These are phyloP conservation scores for Hermatobates lingyangjiaoensis DNA, from an alignment of 1,140 invertebrate genomes.

Conservation along the genomic window DNA sequence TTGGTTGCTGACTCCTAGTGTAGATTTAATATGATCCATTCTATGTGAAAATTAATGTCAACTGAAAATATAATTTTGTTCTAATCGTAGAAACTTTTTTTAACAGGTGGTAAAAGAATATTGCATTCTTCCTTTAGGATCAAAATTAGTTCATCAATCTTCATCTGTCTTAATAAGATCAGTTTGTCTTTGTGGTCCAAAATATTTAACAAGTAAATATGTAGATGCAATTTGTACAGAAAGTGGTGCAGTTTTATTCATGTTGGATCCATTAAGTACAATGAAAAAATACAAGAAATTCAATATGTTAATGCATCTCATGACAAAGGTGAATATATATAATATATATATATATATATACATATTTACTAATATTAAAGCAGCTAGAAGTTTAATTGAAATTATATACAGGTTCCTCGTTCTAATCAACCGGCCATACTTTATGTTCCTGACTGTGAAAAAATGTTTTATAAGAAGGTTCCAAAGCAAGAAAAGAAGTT, in stretches of 20 bases:
- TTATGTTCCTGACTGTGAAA: conserved; percentile 39
- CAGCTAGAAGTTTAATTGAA: background rate
- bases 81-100: too few relatives aligned
- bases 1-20: too few relatives aligned
- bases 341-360: background rate
- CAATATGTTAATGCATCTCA: conserved; percentile 36
- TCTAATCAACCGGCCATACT: conserved; percentile 37
- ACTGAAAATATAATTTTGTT: too few relatives aligned
- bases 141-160: conserved; percentile 29
- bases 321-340: conserved; percentile 29
- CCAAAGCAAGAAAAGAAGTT: conserved; percentile 21
- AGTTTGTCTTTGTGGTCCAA: conserved; percentile 33
- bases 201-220: conserved; percentile 36
- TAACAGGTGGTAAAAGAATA: conserved; percentile 40
- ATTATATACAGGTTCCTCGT: conserved; percentile 14
- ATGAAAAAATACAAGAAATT: conserved; percentile 32
- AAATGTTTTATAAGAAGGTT: conserved; percentile 39
- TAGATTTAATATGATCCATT: too few relatives aligned
- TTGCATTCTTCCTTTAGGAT: conserved; percentile 40
- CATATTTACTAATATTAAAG: background rate
- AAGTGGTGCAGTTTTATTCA: conserved; percentile 37
- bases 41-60: too few relatives aligned
- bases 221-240: conserved; percentile 37
- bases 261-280: conserved; percentile 35
- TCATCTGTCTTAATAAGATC: conserved; percentile 35